Evolutionary conservation across 2,888 invertebrate genomes (phyloP).

Genomic region (Leptinotarsa juncta): DNA sequence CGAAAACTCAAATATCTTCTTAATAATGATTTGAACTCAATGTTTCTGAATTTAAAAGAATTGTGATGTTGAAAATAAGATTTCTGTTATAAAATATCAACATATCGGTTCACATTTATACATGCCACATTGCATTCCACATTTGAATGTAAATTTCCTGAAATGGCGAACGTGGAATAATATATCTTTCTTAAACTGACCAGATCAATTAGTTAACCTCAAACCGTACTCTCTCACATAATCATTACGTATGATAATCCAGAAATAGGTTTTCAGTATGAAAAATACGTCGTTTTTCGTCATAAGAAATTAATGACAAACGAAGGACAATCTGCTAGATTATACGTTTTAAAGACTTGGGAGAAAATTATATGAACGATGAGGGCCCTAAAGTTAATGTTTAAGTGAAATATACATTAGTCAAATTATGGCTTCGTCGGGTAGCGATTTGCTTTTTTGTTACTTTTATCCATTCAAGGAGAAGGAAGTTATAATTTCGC

Average conservation of each 20-base stretch:
- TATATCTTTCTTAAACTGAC: conserved; percentile 30
- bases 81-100: too few relatives aligned
- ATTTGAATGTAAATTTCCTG: conserved; percentile 17
- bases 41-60: too few relatives aligned
- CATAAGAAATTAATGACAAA: conserved; percentile 40
- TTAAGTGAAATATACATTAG: conserved; percentile 46
- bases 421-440: conserved; percentile 49
- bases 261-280: conserved; percentile 24
- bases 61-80: too few relatives aligned
- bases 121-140: neutral
- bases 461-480: conserved; percentile 53
- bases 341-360: conserved; percentile 40
- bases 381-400: conserved; percentile 33
- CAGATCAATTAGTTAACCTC: conserved; percentile 25
- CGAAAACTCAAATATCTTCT: too few relatives aligned
- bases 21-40: neutral
- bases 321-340: conserved; percentile 34
- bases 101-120: too few relatives aligned
- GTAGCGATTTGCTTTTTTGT: conserved; percentile 53
- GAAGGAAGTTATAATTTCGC: conserved; percentile 48
- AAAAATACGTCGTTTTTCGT: conserved; percentile 41
- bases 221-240: conserved; percentile 24
- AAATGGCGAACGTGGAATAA: conserved; percentile 28
- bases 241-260: conserved; percentile 35
- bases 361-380: conserved; percentile 33